Percentiles rank a stretch among this genome's conserved stretches.
Conservation (phyloP, 2,113 vertebrate species). For the Pandion haliaetus region DNA sequence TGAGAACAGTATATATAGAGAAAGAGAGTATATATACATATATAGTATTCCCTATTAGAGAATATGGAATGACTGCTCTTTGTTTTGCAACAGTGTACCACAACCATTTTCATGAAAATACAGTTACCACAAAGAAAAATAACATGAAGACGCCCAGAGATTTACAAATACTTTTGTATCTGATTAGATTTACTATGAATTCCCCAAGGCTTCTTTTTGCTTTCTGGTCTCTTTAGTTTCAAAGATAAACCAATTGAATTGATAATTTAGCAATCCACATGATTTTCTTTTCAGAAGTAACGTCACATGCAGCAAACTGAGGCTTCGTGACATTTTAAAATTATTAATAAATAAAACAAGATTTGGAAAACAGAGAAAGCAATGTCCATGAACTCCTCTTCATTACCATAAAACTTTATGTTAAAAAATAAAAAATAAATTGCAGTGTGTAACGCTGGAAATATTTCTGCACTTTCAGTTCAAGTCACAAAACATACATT, state of each 20-base stretch:
- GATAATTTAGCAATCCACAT: conserved; percentile 13
- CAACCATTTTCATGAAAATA: neutral
- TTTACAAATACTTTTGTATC: neutral
- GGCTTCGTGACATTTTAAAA: neutral
- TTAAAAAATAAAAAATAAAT: conserved; percentile 32
- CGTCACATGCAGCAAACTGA: neutral
- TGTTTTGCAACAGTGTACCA: neutral
- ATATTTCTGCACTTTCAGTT: conserved; percentile 43
- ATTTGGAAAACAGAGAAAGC: neutral
- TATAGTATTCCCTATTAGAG: neutral
- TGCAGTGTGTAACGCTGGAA: neutral
- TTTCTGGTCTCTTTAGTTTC: conserved; percentile 27
- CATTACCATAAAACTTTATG: conserved; percentile 15
- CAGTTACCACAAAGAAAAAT: neutral
- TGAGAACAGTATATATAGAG: neutral
- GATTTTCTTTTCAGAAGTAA: neutral
- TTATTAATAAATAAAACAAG: conserved; percentile 26
- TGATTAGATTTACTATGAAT: conserved; percentile 7
- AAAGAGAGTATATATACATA: neutral
- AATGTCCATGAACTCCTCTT: neutral
- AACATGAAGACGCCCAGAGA: neutral
- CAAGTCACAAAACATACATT: conserved; percentile 53
- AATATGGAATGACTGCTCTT: neutral
- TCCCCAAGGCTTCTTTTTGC: neutral
- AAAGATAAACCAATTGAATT: neutral